Base-by-base conservation (phyloP, 2,113 vertebrate genomes). In the Struthio camelus region DNA sequence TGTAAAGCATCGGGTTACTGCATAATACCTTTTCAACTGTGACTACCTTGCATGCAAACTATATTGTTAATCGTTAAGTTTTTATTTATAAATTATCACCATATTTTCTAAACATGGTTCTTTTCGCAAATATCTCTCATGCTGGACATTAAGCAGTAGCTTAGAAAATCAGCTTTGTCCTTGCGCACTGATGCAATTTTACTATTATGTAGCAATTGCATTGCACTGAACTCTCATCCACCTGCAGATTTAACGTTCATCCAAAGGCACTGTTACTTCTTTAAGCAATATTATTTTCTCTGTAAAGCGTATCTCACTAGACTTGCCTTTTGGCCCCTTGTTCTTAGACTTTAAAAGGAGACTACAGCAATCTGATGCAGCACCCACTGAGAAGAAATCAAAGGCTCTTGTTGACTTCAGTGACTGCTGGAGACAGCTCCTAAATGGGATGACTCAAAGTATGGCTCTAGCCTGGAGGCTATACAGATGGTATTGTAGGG, bases 371-470 rank as follows among this genome's bases (percentile, higher is more conserved):
- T 90, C 89, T 84, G 93, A 95, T 93, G 79, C 50, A 88, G 61
- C 64, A 67, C 76, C 94, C 78, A 90, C 90, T 65, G 90, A 90
- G 88, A 86, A 71, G 93, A 96, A 95, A 96, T 96, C 96, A 96
- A 95, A 96, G 90, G 51, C 80, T 95, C 61, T 86, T 90, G 72
- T 95, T 95, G 91, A 94, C 94, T 97, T 86, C 93, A 89, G 56
- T 91, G 91, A 30, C 64, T 91, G 79, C 66, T 93, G 56, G 64
- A 96, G 71, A 91, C 65, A 66, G 76, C 59, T 94, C 46, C 69
- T 94, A 89, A 94, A 94, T 80, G 50, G 87, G 79, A 91, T 89
- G 86, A 85, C 86, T 90, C 84, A 73, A 93, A 95, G 81, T 38
- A 64, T 9, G 3, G 38, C 69, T 85, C 71, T 94, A 91, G 89